These are phyloP conservation scores for Pyrocephalus nanus DNA, from an alignment of 2,797 vertebrate species.

Conservation along the genomic window DNA sequence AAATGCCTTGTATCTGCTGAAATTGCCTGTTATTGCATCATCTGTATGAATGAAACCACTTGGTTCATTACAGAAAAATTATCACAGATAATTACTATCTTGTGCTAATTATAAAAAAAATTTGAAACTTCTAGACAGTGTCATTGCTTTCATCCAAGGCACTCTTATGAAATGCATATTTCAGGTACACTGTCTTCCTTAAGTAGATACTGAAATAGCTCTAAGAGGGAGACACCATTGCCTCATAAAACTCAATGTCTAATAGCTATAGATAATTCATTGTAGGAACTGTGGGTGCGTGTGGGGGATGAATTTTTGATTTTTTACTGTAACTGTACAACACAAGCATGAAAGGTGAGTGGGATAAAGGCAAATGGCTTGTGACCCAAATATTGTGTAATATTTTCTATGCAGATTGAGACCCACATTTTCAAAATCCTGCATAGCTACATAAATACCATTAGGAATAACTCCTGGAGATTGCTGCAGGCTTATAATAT, in stretches of 20 bases:
- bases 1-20: background rate
- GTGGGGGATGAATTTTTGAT: background rate
- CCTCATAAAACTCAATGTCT: background rate
- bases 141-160: background rate
- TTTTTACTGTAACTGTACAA: background rate
- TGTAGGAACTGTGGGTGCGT: background rate
- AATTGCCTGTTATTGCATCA: background rate
- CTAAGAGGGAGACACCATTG: fast-evolving
- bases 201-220: background rate
- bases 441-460: background rate
- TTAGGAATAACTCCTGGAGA: background rate
- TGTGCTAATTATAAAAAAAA: background rate
- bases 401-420: background rate
- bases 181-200: background rate
- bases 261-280: background rate
- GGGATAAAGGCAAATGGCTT: background rate
- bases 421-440: background rate
- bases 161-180: background rate
- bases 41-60: background rate
- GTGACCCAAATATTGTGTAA: background rate
- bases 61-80: background rate
- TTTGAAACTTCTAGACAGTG: background rate
- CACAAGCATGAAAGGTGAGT: fast-evolving
- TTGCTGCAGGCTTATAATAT: background rate
- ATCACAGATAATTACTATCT: background rate